These are phyloP conservation scores for Heteronetta atricapilla DNA, from an alignment of 2,113 vertebrate species.

Conservation along the genomic window DNA sequence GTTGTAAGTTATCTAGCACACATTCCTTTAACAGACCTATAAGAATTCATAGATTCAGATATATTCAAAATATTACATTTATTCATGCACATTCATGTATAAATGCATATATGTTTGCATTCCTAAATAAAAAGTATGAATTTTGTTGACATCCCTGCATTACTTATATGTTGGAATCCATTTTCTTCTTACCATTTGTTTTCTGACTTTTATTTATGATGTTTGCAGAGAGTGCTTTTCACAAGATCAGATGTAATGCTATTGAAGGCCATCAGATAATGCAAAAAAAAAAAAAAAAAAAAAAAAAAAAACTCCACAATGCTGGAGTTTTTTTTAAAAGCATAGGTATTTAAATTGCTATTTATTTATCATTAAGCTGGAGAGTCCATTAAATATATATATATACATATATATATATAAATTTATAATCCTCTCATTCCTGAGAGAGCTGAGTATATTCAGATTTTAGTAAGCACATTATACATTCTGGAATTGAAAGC, in stretches of 20 bases:
- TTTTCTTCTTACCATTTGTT: not conserved
- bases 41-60: not conserved
- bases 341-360: not conserved
- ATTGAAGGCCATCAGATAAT: not conserved
- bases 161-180: not conserved
- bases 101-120: not conserved
- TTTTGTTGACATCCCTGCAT: not conserved
- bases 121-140: not conserved
- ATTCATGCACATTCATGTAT: not conserved
- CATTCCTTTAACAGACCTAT: not conserved
- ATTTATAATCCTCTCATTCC: not conserved
- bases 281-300: not conserved
- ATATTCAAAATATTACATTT: not conserved
- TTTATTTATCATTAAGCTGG: slow-evolving; percentile 2
- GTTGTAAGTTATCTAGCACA: not conserved
- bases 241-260: not conserved
- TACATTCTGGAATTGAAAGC: not conserved
- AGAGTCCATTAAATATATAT: not conserved
- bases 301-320: not conserved
- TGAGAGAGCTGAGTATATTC: not conserved
- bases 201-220: not conserved
- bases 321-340: not conserved
- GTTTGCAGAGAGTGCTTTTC: not conserved
- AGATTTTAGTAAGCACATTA: not conserved
- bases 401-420: not conserved